A percentile compares a stretch with the other conserved stretches of the same genome.
These are phyloP conservation scores for Ceratoteleas bidentatus DNA, from an alignment of 1,140 invertebrate genomes.

Conservation along the genomic window DNA sequence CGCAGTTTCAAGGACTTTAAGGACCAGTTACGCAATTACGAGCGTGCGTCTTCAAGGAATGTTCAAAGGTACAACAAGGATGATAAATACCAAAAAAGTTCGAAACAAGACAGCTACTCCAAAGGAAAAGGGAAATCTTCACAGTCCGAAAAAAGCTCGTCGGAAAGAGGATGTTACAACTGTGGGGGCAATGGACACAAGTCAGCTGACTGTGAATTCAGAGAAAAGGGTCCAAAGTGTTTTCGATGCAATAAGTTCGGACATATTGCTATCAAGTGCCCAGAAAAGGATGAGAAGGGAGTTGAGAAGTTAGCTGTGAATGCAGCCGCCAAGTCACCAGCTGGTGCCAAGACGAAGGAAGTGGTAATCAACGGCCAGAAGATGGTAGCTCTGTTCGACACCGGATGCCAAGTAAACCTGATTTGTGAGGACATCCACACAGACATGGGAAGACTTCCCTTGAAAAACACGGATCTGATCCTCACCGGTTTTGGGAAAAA, in stretches of 20 bases:
- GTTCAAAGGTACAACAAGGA: background rate
- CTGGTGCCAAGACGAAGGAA: background rate
- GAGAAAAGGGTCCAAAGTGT: conserved; percentile 20
- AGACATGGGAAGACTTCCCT: background rate
- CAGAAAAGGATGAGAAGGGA: conserved; percentile 14
- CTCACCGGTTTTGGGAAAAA: background rate
- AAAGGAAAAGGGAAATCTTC: conserved; percentile 5
- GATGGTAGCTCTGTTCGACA: background rate
- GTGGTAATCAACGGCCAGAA: background rate
- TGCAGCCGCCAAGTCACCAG: background rate
- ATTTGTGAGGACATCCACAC: background rate
- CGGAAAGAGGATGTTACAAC: conserved; percentile 12
- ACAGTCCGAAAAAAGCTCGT: background rate
- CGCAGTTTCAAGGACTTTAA: conserved; percentile 12
- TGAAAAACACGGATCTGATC: background rate
- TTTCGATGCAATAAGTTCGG: conserved; percentile 27
- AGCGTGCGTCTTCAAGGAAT: background rate
- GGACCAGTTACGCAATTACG: conserved; percentile 17
- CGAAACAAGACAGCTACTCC: background rate
- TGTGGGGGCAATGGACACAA: conserved; percentile 61
- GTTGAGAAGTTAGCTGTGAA: conserved; percentile 1
- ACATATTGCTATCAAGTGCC: conserved; percentile 14
- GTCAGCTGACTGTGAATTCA: conserved; percentile 58
- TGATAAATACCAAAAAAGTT: background rate
- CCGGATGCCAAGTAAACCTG: background rate